A percentile compares a stretch with the other conserved stretches of the same genome.
Evolutionary conservation across 2,888 invertebrate genomes (phyloP).

Genomic region (Ypsolopha scabrella): DNA sequence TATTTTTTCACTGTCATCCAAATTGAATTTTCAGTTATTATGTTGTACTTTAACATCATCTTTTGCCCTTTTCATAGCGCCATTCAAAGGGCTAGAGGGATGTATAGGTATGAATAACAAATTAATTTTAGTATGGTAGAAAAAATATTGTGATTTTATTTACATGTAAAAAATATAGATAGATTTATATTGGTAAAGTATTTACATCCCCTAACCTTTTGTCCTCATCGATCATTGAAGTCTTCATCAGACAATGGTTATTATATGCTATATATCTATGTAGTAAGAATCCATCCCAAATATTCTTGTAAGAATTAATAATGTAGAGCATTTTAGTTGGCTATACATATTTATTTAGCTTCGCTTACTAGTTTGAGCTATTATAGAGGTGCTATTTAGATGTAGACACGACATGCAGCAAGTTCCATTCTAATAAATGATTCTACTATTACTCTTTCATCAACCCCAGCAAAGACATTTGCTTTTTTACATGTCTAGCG

Average conservation of each 20-base stretch:
- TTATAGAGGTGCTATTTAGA: no score
- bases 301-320: no score
- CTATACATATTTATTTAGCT: no score
- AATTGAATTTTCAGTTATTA: not conserved
- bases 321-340: no score
- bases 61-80: constrained; percentile 39
- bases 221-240: constrained; percentile 9
- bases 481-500: no score
- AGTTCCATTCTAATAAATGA: no score
- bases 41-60: constrained; percentile 11
- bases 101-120: constrained; percentile 47
- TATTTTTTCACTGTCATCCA: no score
- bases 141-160: not conserved
- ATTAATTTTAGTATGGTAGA: not conserved
- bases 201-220: constrained; percentile 55
- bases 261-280: not conserved
- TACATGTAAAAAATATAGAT: constrained; percentile 2
- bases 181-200: constrained; percentile 11
- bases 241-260: not conserved
- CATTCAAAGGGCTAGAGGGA: constrained; percentile 61
- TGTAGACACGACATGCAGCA: no score
- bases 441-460: no score
- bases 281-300: not conserved
- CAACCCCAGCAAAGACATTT: no score
- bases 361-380: no score